phyloP scores from a whole-genome alignment of 2,888 invertebrate genomes.

The Dendrolimus houi region DNA sequence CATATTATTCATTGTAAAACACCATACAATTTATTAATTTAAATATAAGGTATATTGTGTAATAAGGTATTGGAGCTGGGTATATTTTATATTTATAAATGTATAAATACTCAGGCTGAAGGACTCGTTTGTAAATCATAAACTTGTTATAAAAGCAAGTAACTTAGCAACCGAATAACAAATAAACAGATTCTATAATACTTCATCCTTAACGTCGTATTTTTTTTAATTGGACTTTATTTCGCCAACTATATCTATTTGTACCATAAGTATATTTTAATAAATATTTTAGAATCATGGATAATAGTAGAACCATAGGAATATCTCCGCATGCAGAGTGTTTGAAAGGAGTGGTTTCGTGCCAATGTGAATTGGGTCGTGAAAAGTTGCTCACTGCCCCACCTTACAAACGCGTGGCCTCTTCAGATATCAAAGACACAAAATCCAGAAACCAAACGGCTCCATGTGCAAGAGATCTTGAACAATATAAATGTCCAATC shows the following conservation, averaged over 20 bases:
- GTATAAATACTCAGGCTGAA: background rate
- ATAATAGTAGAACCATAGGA: conserved; percentile 28
- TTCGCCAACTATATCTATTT: background rate
- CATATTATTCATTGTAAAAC: no score
- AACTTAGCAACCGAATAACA: conserved; percentile 33
- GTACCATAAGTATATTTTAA: background rate
- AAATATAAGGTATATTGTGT: no score
- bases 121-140: background rate
- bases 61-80: no score
- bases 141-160: background rate
- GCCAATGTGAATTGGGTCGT: conserved; percentile 64
- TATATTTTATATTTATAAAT: no score
- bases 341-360: conserved; percentile 37
- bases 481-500: conserved; percentile 52
- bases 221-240: no score
- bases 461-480: conserved; percentile 46
- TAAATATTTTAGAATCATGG: conserved; percentile 19
- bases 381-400: conserved; percentile 65
- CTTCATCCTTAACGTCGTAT: no score
- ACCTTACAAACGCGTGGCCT: conserved; percentile 37
- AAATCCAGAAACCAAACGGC: conserved; percentile 50
- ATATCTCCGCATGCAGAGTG: conserved; percentile 40
- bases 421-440: conserved; percentile 30
- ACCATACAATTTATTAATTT: no score
- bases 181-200: background rate